A percentile compares a stretch with the other conserved stretches of the same genome.
Conservation (phyloP, 2,888 invertebrate species). For the Mesoligia furuncula region DNA sequence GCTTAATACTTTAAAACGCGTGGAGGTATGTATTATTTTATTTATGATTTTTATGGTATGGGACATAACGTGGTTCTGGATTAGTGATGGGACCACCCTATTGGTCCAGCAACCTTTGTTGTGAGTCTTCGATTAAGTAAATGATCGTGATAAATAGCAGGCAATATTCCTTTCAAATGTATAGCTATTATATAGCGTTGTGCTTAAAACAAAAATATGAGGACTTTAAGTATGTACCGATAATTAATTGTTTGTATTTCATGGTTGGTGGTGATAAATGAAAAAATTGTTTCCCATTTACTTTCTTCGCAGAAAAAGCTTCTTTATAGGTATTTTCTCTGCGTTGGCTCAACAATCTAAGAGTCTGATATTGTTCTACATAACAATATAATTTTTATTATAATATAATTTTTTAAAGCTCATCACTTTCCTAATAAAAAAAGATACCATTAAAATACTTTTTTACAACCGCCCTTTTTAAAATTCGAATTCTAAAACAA, state of each 20-base stretch:
- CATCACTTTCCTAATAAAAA: slow-evolving; percentile 72
- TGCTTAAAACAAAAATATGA: too few species aligned
- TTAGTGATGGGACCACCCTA: neutral
- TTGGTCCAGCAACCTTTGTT: neutral
- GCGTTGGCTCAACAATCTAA: too few species aligned
- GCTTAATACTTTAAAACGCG: slow-evolving; percentile 44
- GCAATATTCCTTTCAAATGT: too few species aligned
- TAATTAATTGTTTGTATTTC: too few species aligned
- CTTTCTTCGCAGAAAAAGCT: too few species aligned
- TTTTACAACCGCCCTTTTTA: slow-evolving; percentile 75
- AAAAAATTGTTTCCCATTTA: too few species aligned
- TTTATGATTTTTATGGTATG: slow-evolving; percentile 5
- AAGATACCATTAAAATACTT: slow-evolving; percentile 69
- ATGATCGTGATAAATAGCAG: too few species aligned
- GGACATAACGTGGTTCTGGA: neutral
- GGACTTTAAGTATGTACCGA: too few species aligned
- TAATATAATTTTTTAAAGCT: slow-evolving; percentile 56
- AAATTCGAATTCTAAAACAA: slow-evolving; percentile 82
- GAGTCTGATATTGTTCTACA: slow-evolving; percentile 13
- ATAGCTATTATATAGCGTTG: too few species aligned
- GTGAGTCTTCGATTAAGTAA: too few species aligned
- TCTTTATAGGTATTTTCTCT: too few species aligned
- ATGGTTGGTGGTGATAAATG: too few species aligned
- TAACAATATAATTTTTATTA: slow-evolving; percentile 48
- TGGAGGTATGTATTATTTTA: slow-evolving; percentile 18